These are phyloP conservation scores for Poeciliopsis retropinna DNA, from an alignment of 2,113 vertebrate species.

Conservation along the genomic window DNA sequence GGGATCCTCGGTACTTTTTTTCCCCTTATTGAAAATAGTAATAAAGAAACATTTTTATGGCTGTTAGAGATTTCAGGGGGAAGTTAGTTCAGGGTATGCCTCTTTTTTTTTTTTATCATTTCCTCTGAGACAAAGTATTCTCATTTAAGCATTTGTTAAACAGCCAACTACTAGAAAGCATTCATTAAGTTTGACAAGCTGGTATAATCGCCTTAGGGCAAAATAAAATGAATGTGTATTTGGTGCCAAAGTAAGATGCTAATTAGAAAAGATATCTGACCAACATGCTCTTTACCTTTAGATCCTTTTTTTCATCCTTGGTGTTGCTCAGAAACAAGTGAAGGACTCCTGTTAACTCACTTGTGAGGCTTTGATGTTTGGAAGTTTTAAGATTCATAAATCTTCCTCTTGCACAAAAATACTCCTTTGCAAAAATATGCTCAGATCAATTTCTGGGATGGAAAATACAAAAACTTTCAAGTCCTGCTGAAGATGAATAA, in stretches of 20 bases:
- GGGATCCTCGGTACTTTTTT: conserved; percentile 25
- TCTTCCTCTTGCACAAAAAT: conserved; percentile 12
- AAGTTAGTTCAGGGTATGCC: conserved; percentile 1
- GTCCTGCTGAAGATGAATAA: too few relatives aligned
- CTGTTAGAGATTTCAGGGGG: conserved; percentile 22
- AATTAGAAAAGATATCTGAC: conserved; percentile 39
- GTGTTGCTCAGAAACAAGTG: conserved; percentile 37
- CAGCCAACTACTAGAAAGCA: conserved; percentile 31
- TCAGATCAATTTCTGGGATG: neutral
- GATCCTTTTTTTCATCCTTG: neutral
- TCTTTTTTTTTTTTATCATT: neutral
- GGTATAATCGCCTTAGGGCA: conserved; percentile 37
- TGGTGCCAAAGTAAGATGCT: conserved; percentile 20
- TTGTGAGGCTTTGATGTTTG: conserved; percentile 20
- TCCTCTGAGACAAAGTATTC: neutral
- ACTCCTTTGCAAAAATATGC: neutral
- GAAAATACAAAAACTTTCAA: neutral
- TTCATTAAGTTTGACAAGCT: conserved; percentile 46
- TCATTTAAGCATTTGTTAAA: conserved; percentile 27
- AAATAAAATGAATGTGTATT: conserved; percentile 26
- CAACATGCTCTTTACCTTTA: conserved; percentile 30
- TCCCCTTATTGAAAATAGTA: neutral
- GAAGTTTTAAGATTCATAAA: conserved; percentile 17
- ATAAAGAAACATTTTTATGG: conserved; percentile 4
- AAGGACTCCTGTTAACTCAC: conserved; percentile 11